Evolutionary conservation across 2,888 invertebrate genomes (phyloP), one percentile per base, ranked within the genome.

Genomic region (Apotomis betuletana): DNA sequence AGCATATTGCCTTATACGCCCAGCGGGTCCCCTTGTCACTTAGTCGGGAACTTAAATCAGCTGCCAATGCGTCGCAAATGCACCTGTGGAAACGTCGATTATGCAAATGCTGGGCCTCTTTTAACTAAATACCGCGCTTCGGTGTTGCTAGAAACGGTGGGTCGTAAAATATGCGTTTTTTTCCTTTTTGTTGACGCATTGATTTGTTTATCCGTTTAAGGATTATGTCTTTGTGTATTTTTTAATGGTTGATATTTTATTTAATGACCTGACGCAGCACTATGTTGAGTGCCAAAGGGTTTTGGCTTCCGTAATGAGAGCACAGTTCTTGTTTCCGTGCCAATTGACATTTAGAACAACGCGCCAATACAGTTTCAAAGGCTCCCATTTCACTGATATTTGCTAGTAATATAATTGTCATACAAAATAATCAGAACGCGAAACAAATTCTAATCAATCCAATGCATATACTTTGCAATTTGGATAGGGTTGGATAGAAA

Each of bases 81-180:
- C 90, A 92, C 91, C 91, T 91, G 91, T 91, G 84, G 89, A 87
- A 89, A 89, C 88, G 89, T 91, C 90, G 91, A 91, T 92, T 92
- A 92, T 92, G 92, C 90, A 90, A 92, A 93, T 90, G 80, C 80
- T 79, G 78, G 82, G 78, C 79, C 79, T 78, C 86, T 86, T 89
- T 90, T 91, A 87, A 87, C 88, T 87, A 88, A 87, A 87, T 84
- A 87, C 86, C 85, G 87, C 84, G 80, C 83, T 78, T 83, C 79
- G 78, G 83, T 86, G 86, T 85, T 82, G 83, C 81, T 77, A 77
- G 77, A 76, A 75, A 72, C 80, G 77, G 81, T 83, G 72, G 72
- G 58, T 72, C 72, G 85, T 81, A 83, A 80, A 82, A 84, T 81
- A 83, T 79, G 80, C 78, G 79, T 77, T 55, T 75, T 73, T 80